Evolutionary conservation across 2,888 invertebrate genomes (phyloP), one percentile per base, ranked within the genome.

Genomic region (Xanthorhoe spadicearia): DNA sequence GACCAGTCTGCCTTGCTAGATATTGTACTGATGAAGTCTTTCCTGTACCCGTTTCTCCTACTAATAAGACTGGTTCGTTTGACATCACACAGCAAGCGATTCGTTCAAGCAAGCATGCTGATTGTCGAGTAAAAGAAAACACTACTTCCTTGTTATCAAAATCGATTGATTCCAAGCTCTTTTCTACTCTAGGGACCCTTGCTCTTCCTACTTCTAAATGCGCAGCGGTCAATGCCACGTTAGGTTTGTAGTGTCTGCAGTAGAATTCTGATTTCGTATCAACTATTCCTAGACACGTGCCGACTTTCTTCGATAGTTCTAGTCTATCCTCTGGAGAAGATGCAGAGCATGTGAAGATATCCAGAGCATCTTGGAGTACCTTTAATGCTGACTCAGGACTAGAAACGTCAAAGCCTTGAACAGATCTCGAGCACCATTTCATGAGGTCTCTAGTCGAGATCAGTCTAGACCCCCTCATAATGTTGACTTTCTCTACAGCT

Each of bases 21-120:
- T 97, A 98, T 84, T 99, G 99, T 0, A 99, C 95, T 0, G 97
- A 96, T 0, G 98, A 97, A 0, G 99, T 99, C 93, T 99, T 99
- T 0, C 99, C 99, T 0, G 98, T 99, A 54, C 99, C 99, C 0
- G 99, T 99, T 92, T 99, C 99, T 32, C 99, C 99, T 0, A 99
- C 99, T 6, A 99, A 92, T 5, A 99, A 90, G 0, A 99, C 97
- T 0, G 99, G 98, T 83, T 99, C 99, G 56, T 95, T 95, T 57
- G 96, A 94, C 0, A 92, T 93, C 0, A 99, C 95, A 81, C 98
- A 97, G 69, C 97, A 96, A 18, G 97, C 96, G 58, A 99, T 96
- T 23, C 96, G 95, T 89, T 99, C 99, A 49, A 99, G 88, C 54
- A 98, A 93, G 81, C 96, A 96, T 0, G 96, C 95, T 0, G 98